Evolutionary conservation across 2,888 invertebrate species (phyloP).

Genomic region (Parochlus steinenii): DNA sequence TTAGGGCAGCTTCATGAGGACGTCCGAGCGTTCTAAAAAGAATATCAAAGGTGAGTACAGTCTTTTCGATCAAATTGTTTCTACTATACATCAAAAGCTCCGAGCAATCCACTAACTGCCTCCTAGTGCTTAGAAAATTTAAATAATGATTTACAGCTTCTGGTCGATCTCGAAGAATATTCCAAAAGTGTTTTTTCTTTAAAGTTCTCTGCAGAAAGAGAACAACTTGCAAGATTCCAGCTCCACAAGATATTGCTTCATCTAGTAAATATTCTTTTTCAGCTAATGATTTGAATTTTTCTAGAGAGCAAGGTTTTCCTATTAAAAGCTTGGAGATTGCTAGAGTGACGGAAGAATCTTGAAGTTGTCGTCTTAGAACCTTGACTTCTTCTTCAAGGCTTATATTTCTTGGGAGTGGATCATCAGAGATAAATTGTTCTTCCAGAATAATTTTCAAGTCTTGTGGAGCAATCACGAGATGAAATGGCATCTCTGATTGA

Average conservation of each 20-base stretch:
- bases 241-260: conserved; percentile 48
- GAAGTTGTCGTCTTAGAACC: conserved; percentile 21
- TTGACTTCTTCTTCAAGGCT: conserved; percentile 28
- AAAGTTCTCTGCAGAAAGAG: conserved; percentile 59
- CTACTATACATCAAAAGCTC: conserved; percentile 49
- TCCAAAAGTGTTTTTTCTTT: conserved; percentile 50
- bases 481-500: conserved; percentile 24
- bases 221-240: conserved; percentile 58
- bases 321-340: conserved; percentile 30
- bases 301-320: conserved; percentile 34
- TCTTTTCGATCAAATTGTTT: conserved; percentile 8
- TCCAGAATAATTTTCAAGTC: conserved; percentile 27
- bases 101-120: conserved; percentile 48
- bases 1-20: conserved; percentile 46
- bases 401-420: conserved; percentile 22
- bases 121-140: conserved; percentile 50
- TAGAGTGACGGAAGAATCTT: conserved; percentile 20
- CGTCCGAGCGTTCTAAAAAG: conserved; percentile 46
- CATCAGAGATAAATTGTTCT: conserved; percentile 38
- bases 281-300: conserved; percentile 39
- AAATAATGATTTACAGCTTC: conserved; percentile 58
- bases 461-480: conserved; percentile 24
- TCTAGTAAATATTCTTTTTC: conserved; percentile 57
- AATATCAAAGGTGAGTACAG: conserved; percentile 10
- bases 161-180: conserved; percentile 48